These are phyloP conservation scores for Thereuonema tuberculata DNA, from an alignment of 1,140 invertebrate species.

Conservation along the genomic window DNA sequence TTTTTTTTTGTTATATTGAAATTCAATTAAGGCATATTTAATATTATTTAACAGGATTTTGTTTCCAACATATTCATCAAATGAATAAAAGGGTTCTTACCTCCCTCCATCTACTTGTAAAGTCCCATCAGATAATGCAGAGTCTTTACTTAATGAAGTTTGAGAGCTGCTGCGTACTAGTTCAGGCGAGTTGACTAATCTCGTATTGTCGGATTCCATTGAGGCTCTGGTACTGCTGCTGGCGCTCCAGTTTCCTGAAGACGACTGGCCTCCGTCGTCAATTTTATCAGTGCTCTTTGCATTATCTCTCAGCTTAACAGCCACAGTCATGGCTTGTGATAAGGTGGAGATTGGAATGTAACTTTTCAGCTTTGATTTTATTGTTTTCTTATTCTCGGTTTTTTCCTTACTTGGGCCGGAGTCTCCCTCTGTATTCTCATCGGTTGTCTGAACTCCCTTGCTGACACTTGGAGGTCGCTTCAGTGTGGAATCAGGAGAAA, in stretches of 20 bases:
- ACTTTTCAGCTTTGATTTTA: neutral
- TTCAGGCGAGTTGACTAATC: constrained; percentile 36
- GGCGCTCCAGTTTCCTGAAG: constrained; percentile 85
- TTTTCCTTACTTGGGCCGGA: neutral
- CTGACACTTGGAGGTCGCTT: neutral
- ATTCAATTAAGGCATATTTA: too few species aligned
- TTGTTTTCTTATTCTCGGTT: constrained; percentile 3
- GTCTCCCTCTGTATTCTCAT: neutral
- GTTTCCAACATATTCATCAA: too few species aligned
- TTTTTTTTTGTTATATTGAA: too few species aligned
- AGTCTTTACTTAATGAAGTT: constrained; percentile 23
- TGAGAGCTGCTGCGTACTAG: constrained; percentile 12
- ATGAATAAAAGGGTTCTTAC: too few species aligned
- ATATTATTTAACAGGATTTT: too few species aligned
- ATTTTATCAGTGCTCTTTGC: constrained; percentile 38
- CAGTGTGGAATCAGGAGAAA: too few species aligned
- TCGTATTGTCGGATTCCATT: constrained; percentile 35
- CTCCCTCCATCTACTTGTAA: constrained; percentile 4
- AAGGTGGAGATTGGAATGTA: constrained; percentile 29
- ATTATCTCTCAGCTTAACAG: constrained; percentile 45
- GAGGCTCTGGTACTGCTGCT: constrained; percentile 61
- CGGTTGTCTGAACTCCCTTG: neutral
- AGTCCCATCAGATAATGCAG: constrained; percentile 19
- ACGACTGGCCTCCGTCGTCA: constrained; percentile 65
- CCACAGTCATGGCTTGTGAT: constrained; percentile 40